Base-by-base conservation (phyloP, 2,797 vertebrate genomes). In the Siniperca undulata region DNA sequence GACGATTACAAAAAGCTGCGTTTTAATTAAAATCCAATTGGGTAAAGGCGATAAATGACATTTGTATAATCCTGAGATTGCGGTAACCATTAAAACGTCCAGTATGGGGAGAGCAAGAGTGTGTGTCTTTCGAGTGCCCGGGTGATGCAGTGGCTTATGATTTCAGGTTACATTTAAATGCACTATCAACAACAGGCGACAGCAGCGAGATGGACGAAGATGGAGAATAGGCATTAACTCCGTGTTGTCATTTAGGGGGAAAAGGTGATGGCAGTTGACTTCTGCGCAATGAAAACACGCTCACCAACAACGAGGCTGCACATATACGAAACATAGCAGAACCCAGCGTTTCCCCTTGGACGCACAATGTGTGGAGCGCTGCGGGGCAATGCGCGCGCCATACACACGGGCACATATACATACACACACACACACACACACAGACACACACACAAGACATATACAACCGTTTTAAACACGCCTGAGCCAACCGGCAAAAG, bases 321-420 rank as follows among this genome's bases (percentile, higher is more conserved):
- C 88, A 87, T 59, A 87, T 11, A 59, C 70, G 64, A 85, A 84
- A 72, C 84, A 85, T 48, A 62, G 64, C 84, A 73, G 73, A 88
- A 59, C 69, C 58, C 60, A 77, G 60, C 78, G 81, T 89, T 85
- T 83, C 81, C 89, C 86, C 88, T 84, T 80, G 83, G 90, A 91
- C 83, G 83, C 88, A 81, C 90, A 70, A 71, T 72, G 78, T 53
- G 76, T 78, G 85, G 70, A 87, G 88, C 84, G 86, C 82, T 90
- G 89, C 89, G 71, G 88, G 87, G 84, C 83, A 72, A 66, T 48
- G 88, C 85, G 85, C 81, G 83, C 78, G 61, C 71, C 66, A n/a
- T 3, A 10, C 48, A 59, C 81, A 53, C 53, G 27, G 19, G 68
- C 73, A 46, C 77, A 50, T 46, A 48, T 38, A 42, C 38, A 17